These are phyloP conservation scores for Drymonia ruficornis DNA, from an alignment of 2,888 invertebrate species.

Conservation along the genomic window DNA sequence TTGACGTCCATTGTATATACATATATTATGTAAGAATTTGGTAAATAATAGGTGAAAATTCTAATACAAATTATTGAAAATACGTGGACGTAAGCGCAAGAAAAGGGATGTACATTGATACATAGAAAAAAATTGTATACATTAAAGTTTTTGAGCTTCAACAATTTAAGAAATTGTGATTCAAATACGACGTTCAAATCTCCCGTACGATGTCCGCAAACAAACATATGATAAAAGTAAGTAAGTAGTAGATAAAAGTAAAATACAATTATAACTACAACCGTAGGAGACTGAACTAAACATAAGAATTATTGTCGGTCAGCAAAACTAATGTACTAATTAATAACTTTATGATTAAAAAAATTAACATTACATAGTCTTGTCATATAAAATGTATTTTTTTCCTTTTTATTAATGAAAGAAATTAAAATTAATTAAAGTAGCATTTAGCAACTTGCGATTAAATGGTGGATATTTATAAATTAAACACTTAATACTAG, in stretches of 20 bases:
- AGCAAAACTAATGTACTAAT: conserved; percentile 66
- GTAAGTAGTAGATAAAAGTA: conserved; percentile 38
- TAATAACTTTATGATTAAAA: conserved; percentile 44
- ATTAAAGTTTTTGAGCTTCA: neutral
- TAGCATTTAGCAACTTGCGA: conserved; percentile 46
- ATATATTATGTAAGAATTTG: conserved; percentile 16
- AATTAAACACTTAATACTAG: conserved; percentile 60
- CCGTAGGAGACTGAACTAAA: conserved; percentile 57
- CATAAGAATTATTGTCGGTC: conserved; percentile 70
- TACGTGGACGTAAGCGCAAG: conserved; percentile 6
- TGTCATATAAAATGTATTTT: conserved; percentile 56
- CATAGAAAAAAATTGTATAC: neutral
- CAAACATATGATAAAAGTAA: conserved; percentile 28
- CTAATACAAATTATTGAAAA: neutral
- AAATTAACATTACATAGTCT: conserved; percentile 62
- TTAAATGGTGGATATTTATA: conserved; percentile 56
- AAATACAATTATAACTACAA: conserved; percentile 52
- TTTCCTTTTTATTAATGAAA: conserved; percentile 23
- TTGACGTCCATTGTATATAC: conserved; percentile 23
- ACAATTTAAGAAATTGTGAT: conserved; percentile 13
- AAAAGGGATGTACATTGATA: neutral
- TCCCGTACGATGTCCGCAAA: conserved; percentile 48
- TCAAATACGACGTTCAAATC: conserved; percentile 28
- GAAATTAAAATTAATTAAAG: conserved; percentile 28
- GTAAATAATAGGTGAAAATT: too few relatives aligned